Evolutionary conservation across 2,113 vertebrate species (phyloP), one percentile per base, ranked within the genome.

Genomic region (Phodopus roborovskii): DNA sequence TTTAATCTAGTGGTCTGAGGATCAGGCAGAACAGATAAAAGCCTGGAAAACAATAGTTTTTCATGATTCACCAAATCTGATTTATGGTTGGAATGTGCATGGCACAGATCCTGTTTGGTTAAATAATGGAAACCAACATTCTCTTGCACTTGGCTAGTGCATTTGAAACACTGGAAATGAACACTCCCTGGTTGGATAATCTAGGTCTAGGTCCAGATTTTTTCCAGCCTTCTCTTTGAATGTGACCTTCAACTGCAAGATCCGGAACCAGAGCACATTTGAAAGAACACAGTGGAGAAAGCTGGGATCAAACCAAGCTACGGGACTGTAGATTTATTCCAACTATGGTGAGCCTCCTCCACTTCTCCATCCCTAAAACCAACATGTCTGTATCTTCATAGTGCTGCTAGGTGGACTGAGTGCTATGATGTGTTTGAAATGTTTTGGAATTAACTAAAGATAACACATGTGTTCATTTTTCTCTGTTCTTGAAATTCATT

Each of bases 31-130:
- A 90, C 66, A 96, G 95, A 96, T 94, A 58, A 96, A 95, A 90
- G 45, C 36, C 45, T 87, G 93, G 74, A 88, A 86, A 96, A 93
- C 71, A 90, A 71, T 89, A 60, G 88, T 39, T 8, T 92, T 94
- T 96, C 53, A 82, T 97, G 87, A 97, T 84, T 96, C 66, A 96
- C 89, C 86, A 97, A 94, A 81, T 96, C 66, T 96, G 90, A 96
- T 94, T 93, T 95, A 50, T n/a, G 77, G 53, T 82, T 96, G 93
- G 71, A 97, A 97, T 64, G 84, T 93, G 36, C 92, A 83, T 30
- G 60, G 92, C 66, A 85, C 48, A 77, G 75, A 93, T 92, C 50
- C 74, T 96, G 7, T 92, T 75, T 97, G 60, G 73, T 79, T 97
- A 94, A 94, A 90, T 94, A 88, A 90, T 86, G 77, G 85, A 92